phyloP scores from a whole-genome alignment of 1,140 invertebrate species.

The Philotrypesis tridentata region DNA sequence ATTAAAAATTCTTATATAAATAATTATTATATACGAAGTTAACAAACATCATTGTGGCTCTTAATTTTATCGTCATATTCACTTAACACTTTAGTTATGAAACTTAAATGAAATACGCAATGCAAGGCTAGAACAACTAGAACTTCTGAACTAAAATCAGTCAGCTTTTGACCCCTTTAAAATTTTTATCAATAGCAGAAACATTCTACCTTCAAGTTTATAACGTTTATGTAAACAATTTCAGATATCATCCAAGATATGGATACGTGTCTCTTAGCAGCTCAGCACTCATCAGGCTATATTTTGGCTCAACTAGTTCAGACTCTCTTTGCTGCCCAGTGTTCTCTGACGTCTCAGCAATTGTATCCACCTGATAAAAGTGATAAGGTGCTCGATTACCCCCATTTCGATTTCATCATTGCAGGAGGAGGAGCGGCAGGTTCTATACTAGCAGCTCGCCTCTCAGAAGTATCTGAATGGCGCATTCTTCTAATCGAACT shows the following conservation, averaged over 20 bases:
- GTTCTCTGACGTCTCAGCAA: constrained; percentile 60
- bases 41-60: too few species aligned
- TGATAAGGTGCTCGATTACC: constrained; percentile 65
- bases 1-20: too few species aligned
- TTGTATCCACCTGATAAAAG: constrained; percentile 72
- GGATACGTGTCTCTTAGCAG: constrained; percentile 61
- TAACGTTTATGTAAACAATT: not conserved
- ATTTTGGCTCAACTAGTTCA: constrained; percentile 71
- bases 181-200: too few species aligned
- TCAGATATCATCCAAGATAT: constrained; percentile 50
- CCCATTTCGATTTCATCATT: constrained; percentile 76
- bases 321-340: constrained; percentile 74
- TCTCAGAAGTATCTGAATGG: constrained; percentile 73
- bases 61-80: too few species aligned
- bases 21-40: too few species aligned
- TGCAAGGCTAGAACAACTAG: too few species aligned
- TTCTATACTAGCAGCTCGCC: constrained; percentile 77
- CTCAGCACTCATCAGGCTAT: constrained; percentile 44
- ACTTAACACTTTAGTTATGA: too few species aligned
- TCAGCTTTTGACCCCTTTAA: too few species aligned
- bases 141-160: too few species aligned
- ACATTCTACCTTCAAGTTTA: too few species aligned
- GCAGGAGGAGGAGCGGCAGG: constrained; percentile 80
- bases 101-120: too few species aligned
- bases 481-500: constrained; percentile 77